Evolutionary conservation across 1,140 invertebrate species (phyloP).

Genomic region (Epicauta chinensis): DNA sequence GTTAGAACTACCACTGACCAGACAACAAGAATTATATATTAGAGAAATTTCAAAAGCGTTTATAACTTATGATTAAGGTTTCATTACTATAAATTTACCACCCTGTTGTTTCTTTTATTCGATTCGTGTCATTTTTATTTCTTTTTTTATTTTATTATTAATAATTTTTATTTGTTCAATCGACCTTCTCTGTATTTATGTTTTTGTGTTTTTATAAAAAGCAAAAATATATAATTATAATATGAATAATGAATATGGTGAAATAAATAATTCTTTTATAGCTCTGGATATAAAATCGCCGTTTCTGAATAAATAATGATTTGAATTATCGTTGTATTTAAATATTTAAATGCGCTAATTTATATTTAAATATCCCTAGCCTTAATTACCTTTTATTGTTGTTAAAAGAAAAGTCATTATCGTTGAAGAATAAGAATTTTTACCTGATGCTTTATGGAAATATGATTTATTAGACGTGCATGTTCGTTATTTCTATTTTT

Average conservation of each 20-base stretch:
- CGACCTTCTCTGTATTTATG: conserved; percentile 14
- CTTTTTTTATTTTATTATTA: conserved; percentile 14
- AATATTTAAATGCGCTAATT: conserved; percentile 23
- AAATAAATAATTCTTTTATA: conserved; percentile 23
- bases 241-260: conserved; percentile 16
- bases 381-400: conserved; percentile 17
- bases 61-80: conserved; percentile 23
- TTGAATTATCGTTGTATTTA: conserved; percentile 20
- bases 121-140: neutral
- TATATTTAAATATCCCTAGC: conserved; percentile 17
- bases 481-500: too few species aligned
- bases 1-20: too few species aligned
- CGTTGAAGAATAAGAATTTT: conserved; percentile 1
- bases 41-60: neutral
- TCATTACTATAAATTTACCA: conserved; percentile 15
- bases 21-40: too few species aligned
- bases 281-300: conserved; percentile 13
- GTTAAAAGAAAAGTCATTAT: conserved; percentile 15
- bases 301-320: conserved; percentile 20
- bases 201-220: conserved; percentile 18
- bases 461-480: conserved; percentile 11
- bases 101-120: neutral
- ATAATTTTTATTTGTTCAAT: too few species aligned
- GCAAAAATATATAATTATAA: conserved; percentile 19
- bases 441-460: neutral